phyloP scores from a whole-genome alignment of 1,140 invertebrate species.

The Pseudomyrmex sp. region DNA sequence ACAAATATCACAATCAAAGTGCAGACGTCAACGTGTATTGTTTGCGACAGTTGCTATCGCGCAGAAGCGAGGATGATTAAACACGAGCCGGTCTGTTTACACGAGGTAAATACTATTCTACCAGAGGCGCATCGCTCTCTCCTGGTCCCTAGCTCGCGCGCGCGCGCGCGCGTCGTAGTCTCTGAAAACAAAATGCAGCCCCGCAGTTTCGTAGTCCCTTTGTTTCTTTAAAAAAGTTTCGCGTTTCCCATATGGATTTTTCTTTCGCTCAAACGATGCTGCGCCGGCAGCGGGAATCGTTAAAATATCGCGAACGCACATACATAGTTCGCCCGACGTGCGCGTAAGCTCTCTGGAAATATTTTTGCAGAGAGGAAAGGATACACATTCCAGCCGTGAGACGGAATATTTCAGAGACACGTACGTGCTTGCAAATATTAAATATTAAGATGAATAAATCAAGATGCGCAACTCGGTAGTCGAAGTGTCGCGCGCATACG shows the following conservation, averaged over 20 bases:
- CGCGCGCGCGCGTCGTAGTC: background rate
- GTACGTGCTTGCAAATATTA: conserved; percentile 19
- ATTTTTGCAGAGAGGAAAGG: conserved; percentile 24
- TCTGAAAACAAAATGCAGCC: conserved; percentile 51
- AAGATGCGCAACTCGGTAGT: background rate
- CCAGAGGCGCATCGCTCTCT: background rate
- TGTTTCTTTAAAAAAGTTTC: conserved; percentile 57
- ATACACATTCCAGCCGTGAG: conserved; percentile 8
- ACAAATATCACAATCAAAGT: conserved; percentile 54
- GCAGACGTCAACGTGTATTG: conserved; percentile 54
- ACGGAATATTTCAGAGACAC: conserved; percentile 40
- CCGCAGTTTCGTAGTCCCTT: conserved; percentile 16
- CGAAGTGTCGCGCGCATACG: no score
- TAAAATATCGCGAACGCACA: conserved; percentile 52
- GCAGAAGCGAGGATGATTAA: conserved; percentile 61
- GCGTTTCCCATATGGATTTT: conserved; percentile 49
- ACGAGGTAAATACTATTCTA: conserved; percentile 45
- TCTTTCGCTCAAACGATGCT: conserved; percentile 40
- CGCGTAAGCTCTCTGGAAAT: conserved; percentile 32
- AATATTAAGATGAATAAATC: conserved; percentile 26
- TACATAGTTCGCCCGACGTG: conserved; percentile 3
- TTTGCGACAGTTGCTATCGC: conserved; percentile 48
- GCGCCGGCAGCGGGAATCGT: conserved; percentile 37
- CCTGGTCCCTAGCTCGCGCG: background rate
- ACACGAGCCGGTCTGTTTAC: conserved; percentile 59